These are phyloP conservation scores for Scaptomyza polygonia DNA, from an alignment of 2,888 invertebrate genomes.

Conservation along the genomic window DNA sequence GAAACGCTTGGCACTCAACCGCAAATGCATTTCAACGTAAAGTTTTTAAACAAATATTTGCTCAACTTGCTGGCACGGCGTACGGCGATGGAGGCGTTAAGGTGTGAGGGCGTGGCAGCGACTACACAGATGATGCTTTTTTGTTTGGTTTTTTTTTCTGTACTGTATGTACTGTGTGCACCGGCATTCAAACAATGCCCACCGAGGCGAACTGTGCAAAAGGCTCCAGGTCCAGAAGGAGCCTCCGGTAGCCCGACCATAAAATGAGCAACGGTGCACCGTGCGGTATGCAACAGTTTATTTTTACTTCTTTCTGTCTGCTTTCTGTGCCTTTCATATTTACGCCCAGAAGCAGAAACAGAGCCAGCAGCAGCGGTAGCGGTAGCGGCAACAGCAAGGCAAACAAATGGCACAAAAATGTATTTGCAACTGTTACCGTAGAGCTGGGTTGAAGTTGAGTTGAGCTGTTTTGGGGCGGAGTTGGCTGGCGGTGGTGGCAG, in stretches of 20 bases:
- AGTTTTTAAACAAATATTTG: constrained; percentile 81
- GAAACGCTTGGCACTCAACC: constrained; percentile 78
- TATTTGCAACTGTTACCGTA: constrained; percentile 74
- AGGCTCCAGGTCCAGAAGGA: constrained; percentile 59
- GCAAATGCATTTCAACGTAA: constrained; percentile 80
- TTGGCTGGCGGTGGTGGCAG: constrained; percentile 32
- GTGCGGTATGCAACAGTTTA: constrained; percentile 75
- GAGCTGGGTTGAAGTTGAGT: constrained; percentile 11
- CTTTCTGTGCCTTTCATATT: constrained; percentile 67
- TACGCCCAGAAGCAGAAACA: constrained; percentile 41
- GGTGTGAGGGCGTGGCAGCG: constrained; percentile 5
- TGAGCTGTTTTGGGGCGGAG: constrained; percentile 3
- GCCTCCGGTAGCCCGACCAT: constrained; percentile 51
- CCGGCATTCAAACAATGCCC: constrained; percentile 72
- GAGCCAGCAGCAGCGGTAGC: constrained; percentile 10
- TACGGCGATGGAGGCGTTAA: neutral
- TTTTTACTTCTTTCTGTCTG: constrained; percentile 27
- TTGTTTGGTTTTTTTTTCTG: constrained; percentile 24
- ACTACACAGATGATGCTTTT: constrained; percentile 63
- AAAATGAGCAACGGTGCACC: constrained; percentile 75
- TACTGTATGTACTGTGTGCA: constrained; percentile 26
- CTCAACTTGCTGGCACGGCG: constrained; percentile 66
- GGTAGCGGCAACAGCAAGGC: constrained; percentile 30
- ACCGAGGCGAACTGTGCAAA: constrained; percentile 50
- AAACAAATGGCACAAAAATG: constrained; percentile 78